Evolutionary conservation across 2,113 vertebrate species (phyloP), one percentile per base, ranked within the genome.

Genomic region (Phainopepla nitens): DNA sequence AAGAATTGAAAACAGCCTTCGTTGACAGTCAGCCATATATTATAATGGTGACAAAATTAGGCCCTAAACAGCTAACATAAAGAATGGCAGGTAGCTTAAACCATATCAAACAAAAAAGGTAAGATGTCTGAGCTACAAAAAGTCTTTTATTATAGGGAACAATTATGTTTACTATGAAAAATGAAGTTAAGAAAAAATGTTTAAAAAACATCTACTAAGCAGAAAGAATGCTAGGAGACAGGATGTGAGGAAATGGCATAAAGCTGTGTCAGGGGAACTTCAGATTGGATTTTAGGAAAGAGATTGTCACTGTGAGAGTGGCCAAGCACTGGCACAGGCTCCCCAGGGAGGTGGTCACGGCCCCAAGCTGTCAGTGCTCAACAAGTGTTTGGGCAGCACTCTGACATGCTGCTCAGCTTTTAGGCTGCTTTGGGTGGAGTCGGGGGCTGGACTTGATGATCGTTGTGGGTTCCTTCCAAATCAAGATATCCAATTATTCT

Each of bases 401-500:
- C 47, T 54, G 54, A 47, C 3, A 31, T 8, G 36, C 15, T 28
- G 47, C 14, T 54, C 64, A 31, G 28, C 16, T 75, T 75, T n/a
- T 21, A 53, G 33, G n/a, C 13, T 60, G 60, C 53, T 89, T 35
- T 47, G 8, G 19, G 54, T 27, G 20, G 45, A 68, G n/a, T n/a
- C 0, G 0, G 61, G 33, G 58, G 44, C 33, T 58, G 33, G 69
- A 45, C 28, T 60, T 53, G 45, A 24, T 0, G 1, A 44, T 44
- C 3, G 0, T 17, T 33, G 10, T 29, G 39, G 10, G 24, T 60
- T 60, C 45, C 28, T 68, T 75, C n/a, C 14, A 41, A 15, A 50
- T 39, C 39, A 60, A 51, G 28, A 68, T 53, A 53, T 25, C n/a
- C 23, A 54, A 14, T 6, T 53, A 61, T 73, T 73, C 53, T 28